phyloP scores from a whole-genome alignment of 2,888 invertebrate species.

The Adela reaumurella region DNA sequence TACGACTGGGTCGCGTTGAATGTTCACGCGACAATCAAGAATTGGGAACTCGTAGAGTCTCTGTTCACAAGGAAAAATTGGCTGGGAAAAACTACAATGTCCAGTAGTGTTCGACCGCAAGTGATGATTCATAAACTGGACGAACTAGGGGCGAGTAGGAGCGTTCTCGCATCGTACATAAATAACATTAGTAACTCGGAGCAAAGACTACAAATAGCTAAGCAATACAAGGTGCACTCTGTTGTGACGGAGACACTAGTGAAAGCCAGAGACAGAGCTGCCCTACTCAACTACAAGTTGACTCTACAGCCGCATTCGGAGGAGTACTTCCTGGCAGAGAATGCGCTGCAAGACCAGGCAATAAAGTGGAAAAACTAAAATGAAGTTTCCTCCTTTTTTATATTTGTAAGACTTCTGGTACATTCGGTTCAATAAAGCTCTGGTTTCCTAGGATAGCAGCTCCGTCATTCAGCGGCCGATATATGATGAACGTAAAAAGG shows the following conservation, averaged over 20 bases:
- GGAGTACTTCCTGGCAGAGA: conserved; percentile 71
- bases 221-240: conserved; percentile 61
- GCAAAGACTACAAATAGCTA: conserved; percentile 58
- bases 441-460: too few species aligned
- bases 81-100: conserved; percentile 45
- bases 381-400: too few species aligned
- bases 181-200: conserved; percentile 53
- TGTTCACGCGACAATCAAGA: conserved; percentile 54
- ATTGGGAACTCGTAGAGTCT: conserved; percentile 62
- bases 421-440: too few species aligned
- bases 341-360: conserved; percentile 50
- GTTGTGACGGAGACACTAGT: conserved; percentile 61
- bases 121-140: conserved; percentile 27
- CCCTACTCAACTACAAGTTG: conserved; percentile 61
- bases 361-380: too few species aligned
- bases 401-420: too few species aligned
- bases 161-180: conserved; percentile 51
- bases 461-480: too few species aligned
- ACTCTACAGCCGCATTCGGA: conserved; percentile 62
- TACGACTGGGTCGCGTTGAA: conserved; percentile 69
- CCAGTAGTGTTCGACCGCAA: conserved; percentile 40
- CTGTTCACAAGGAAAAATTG: conserved; percentile 62
- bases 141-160: conserved; percentile 28
- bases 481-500: too few species aligned
- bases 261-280: conserved; percentile 59